phyloP scores from a whole-genome alignment of 30 jellyfish, hydroid and myxozoan genomes.

The Euphysa ruthae region DNA sequence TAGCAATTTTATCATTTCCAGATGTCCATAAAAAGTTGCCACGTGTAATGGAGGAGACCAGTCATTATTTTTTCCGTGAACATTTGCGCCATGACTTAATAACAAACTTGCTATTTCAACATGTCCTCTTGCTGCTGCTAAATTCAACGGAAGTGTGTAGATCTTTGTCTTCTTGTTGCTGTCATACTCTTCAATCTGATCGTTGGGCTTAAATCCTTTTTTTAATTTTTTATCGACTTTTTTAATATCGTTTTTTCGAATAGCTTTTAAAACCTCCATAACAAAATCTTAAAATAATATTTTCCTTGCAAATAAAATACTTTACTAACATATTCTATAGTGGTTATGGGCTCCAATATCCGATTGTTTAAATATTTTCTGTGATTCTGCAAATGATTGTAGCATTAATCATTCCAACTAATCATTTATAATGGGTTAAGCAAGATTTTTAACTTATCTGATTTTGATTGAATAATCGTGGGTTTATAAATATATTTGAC shows the following conservation, averaged over 20 bases:
- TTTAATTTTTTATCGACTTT: constrained; percentile 18
- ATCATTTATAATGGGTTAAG: too few species aligned
- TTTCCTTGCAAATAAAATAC: too few species aligned
- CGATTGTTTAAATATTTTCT: too few species aligned
- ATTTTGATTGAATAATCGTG: too few species aligned
- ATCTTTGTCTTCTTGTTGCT: background rate
- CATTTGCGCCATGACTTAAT: background rate
- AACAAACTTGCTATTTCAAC: background rate
- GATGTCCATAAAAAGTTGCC: background rate
- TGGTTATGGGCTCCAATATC: too few species aligned
- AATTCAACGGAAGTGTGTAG: background rate
- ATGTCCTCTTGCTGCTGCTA: background rate
- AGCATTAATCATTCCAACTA: too few species aligned
- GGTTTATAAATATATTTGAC: too few species aligned
- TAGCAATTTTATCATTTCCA: background rate
- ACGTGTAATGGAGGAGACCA: constrained; percentile 6
- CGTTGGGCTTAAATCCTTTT: background rate
- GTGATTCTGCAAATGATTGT: too few species aligned
- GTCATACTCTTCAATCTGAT: background rate
- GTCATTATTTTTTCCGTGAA: background rate
- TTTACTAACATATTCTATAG: too few species aligned
- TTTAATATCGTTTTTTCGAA: constrained; percentile 6
- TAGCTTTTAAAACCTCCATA: constrained; percentile 30
- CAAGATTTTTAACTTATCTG: too few species aligned
- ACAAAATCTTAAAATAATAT: too few species aligned